Percentiles rank a stretch among this genome's conserved stretches.
Conservation (phyloP, 2,113 vertebrate genomes). For the Sarotherodon lohbergeri region DNA sequence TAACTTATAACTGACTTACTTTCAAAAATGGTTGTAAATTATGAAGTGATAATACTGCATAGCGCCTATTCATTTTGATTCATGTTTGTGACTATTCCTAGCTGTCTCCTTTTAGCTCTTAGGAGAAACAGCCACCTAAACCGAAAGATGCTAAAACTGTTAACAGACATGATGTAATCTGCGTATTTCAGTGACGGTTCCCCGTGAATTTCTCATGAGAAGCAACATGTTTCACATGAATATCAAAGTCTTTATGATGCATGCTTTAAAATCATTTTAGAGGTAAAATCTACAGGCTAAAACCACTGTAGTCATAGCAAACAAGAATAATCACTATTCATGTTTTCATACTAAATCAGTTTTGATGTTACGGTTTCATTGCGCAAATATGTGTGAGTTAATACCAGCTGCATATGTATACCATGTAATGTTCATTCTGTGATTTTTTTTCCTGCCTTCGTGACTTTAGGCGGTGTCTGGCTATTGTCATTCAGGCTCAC, state of each 20-base stretch:
- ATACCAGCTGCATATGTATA: not conserved
- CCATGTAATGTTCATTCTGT: not conserved
- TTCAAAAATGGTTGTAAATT: not conserved
- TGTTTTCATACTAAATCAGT: not conserved
- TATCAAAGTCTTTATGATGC: not conserved
- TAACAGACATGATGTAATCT: not conserved
- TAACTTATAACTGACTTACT: not conserved
- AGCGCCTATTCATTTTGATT: not conserved
- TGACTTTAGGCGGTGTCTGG: not conserved
- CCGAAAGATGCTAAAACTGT: not conserved
- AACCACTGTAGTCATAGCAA: not conserved
- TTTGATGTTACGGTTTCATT: not conserved
- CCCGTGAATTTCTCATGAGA: not conserved
- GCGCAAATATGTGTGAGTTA: not conserved
- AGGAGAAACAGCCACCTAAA: not conserved
- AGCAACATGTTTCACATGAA: not conserved
- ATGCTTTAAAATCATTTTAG: not conserved
- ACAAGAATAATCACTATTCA: not conserved
- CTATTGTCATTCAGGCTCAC: not conserved
- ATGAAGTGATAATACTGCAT: not conserved
- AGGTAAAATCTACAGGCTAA: not conserved
- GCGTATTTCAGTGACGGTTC: not conserved
- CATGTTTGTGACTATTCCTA: not conserved
- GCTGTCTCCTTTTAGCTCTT: not conserved
- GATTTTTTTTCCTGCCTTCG: fast-evolving